Conservation (phyloP, 2,888 invertebrate genomes). For the Scaptomyza reducta region DNA sequence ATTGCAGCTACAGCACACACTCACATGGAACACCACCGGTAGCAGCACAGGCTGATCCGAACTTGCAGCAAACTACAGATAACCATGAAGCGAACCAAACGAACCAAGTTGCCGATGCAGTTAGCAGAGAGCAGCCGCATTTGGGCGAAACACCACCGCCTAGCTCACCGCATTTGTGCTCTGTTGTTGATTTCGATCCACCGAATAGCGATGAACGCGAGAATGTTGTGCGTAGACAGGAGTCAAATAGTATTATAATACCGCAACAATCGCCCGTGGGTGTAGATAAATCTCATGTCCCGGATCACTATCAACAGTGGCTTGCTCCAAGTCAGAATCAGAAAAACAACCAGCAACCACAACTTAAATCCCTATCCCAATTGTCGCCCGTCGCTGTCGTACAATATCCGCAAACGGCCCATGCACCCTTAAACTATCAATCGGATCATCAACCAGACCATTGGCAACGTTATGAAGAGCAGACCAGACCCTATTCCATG, state of each 20-base stretch:
- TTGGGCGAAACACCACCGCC: slow-evolving; percentile 76
- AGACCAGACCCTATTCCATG: slow-evolving; percentile 44
- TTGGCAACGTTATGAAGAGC: slow-evolving; percentile 61
- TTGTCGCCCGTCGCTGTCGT: slow-evolving; percentile 16
- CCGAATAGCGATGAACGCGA: slow-evolving; percentile 34
- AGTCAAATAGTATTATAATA: slow-evolving; percentile 20
- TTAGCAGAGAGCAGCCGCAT: slow-evolving; percentile 47
- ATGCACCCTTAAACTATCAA: slow-evolving; percentile 18
- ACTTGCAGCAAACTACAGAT: background rate
- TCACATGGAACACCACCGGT: slow-evolving; percentile 61
- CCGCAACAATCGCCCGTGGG: slow-evolving; percentile 38
- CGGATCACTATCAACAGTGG: slow-evolving; percentile 66
- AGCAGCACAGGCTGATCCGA: background rate
- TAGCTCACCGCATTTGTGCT: slow-evolving; percentile 74
- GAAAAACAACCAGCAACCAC: slow-evolving; percentile 15
- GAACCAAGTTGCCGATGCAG: background rate
- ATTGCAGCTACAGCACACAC: slow-evolving; percentile 68
- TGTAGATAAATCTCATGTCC: slow-evolving; percentile 27
- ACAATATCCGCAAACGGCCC: slow-evolving; percentile 24
- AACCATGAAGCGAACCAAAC: background rate
- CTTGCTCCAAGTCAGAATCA: slow-evolving; percentile 41
- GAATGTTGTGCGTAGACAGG: slow-evolving; percentile 18
- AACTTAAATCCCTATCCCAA: slow-evolving; percentile 7
- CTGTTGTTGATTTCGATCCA: slow-evolving; percentile 71
- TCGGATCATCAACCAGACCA: slow-evolving; percentile 37